phyloP scores from a whole-genome alignment of 1,140 invertebrate genomes.

The Pogonognathellus flavescens region DNA sequence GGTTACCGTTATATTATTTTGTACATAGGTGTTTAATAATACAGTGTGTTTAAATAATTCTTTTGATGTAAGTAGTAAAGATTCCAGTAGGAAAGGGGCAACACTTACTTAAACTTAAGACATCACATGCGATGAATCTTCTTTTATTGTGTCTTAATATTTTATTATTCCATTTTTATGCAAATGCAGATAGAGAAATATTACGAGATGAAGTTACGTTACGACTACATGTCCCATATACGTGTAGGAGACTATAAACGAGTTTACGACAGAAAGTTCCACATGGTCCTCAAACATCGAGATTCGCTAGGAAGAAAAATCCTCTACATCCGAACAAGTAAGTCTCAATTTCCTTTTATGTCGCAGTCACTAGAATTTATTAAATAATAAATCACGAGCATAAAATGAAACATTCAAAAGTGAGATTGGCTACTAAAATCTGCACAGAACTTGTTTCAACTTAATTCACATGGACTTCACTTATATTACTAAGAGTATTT shows the following conservation, averaged over 20 bases:
- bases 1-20: too few relatives aligned
- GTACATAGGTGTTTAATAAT: too few relatives aligned
- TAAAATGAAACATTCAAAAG: background rate
- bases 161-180: background rate
- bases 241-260: conserved; percentile 24
- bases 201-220: conserved; percentile 35
- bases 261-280: conserved; percentile 34
- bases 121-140: too few relatives aligned
- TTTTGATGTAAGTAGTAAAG: too few relatives aligned
- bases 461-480: too few relatives aligned
- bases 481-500: too few relatives aligned
- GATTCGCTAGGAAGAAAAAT: conserved; percentile 31
- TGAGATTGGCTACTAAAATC: background rate
- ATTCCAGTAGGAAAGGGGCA: too few relatives aligned
- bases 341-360: background rate
- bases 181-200: conserved; percentile 24
- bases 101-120: too few relatives aligned
- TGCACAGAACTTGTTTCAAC: background rate
- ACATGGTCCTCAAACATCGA: conserved; percentile 19
- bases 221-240: conserved; percentile 32
- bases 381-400: background rate
- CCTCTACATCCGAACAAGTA: conserved; percentile 45
- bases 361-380: background rate
- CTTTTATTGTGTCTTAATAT: background rate
- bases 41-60: too few relatives aligned